Conservation (phyloP, 2,113 vertebrate species). For the Thymallus thymallus region DNA sequence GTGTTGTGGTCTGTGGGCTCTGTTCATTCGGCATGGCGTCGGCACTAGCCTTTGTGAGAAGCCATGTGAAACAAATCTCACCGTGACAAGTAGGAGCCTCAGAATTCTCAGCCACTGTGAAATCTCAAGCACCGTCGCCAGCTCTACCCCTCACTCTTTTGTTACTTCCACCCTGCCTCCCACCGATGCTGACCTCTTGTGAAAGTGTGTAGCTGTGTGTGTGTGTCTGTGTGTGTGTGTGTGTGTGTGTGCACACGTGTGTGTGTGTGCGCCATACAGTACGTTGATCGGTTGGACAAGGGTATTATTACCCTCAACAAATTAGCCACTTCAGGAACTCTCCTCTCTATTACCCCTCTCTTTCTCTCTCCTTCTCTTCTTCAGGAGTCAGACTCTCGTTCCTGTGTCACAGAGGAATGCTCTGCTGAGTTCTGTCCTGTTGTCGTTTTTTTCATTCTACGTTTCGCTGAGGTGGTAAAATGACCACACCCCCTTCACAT, state of each 20-base stretch:
- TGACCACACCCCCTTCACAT: constrained; percentile 25
- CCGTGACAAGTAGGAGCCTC: constrained; percentile 37
- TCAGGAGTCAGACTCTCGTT: constrained; percentile 32
- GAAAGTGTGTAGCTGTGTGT: background rate
- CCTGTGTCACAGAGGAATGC: constrained; percentile 48
- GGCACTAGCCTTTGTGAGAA: constrained; percentile 46
- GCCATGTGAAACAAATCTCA: constrained; percentile 51
- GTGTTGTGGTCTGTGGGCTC: constrained; percentile 30
- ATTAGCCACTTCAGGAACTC: background rate
- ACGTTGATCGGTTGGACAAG: background rate
- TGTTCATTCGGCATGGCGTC: background rate
- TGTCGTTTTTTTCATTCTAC: constrained; percentile 33
- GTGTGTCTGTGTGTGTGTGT: constrained; percentile 1
- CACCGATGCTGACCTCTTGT: background rate
- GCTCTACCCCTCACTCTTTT: background rate
- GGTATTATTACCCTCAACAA: background rate
- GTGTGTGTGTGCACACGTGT: background rate
- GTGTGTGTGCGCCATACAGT: background rate
- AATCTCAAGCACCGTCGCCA: constrained; percentile 37
- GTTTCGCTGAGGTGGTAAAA: constrained; percentile 41
- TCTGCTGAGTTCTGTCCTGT: constrained; percentile 40
- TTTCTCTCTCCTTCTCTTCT: constrained; percentile 1
- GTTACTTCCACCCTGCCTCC: background rate
- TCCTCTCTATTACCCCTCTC: background rate
- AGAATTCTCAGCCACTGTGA: constrained; percentile 47